These are phyloP conservation scores for Tichodroma muraria DNA, from an alignment of 2,113 vertebrate species.

Conservation along the genomic window DNA sequence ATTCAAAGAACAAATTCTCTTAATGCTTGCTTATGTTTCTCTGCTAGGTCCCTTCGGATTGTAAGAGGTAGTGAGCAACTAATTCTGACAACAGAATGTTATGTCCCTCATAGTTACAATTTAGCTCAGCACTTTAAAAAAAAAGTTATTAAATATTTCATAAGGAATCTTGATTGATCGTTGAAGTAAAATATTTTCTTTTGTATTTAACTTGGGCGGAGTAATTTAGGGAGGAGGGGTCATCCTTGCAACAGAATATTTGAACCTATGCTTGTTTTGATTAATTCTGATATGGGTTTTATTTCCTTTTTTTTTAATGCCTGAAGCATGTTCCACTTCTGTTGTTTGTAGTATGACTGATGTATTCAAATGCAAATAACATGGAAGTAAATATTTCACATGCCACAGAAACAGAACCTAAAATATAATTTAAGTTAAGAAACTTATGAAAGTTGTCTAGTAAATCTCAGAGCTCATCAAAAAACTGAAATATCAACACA, in stretches of 20 bases:
- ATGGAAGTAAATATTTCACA: background rate
- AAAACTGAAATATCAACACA: background rate
- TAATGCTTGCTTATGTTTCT: background rate
- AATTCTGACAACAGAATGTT: background rate
- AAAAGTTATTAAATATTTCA: background rate
- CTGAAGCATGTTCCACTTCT: background rate
- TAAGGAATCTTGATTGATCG: background rate
- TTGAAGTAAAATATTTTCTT: background rate
- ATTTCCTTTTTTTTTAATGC: background rate
- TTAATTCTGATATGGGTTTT: background rate
- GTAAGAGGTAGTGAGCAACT: background rate
- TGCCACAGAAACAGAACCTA: background rate
- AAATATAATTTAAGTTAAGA: background rate
- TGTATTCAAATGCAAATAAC: background rate
- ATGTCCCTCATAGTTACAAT: background rate
- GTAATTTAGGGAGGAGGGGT: background rate
- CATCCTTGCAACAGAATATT: background rate
- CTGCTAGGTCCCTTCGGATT: background rate
- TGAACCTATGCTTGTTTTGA: background rate
- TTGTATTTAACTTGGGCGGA: background rate
- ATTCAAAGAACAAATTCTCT: background rate
- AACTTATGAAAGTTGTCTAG: background rate
- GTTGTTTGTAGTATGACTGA: background rate
- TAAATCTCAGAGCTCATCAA: background rate
- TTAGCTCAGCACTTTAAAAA: background rate